Percentiles rank a stretch among this genome's conserved stretches.
Evolutionary conservation across 2,888 invertebrate species (phyloP).

Genomic region (Halocaridina rubra): DNA sequence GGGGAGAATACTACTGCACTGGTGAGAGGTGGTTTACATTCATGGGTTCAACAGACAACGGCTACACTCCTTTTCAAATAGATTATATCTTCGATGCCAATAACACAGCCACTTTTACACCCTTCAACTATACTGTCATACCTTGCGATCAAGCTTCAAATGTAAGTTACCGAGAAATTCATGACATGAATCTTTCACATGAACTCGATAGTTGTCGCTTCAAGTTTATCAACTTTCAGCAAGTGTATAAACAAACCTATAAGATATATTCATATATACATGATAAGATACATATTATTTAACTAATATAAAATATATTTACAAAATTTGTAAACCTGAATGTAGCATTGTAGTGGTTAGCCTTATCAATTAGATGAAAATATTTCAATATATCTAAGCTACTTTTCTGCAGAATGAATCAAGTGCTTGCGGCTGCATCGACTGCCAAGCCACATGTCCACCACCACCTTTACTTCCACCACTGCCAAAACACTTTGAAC

Average conservation of each 20-base stretch:
- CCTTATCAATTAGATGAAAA: too few relatives aligned
- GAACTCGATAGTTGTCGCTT: too few relatives aligned
- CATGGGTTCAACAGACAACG: conserved; percentile 66
- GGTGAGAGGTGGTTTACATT: conserved; percentile 70
- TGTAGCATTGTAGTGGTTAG: too few relatives aligned
- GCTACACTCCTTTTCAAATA: conserved; percentile 77
- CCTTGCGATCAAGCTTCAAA: conserved; percentile 26
- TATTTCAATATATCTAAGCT: too few relatives aligned
- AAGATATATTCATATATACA: too few relatives aligned
- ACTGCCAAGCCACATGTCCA: conserved; percentile 58
- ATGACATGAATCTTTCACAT: too few relatives aligned
- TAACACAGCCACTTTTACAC: conserved; percentile 70
- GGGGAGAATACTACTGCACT: conserved; percentile 79
- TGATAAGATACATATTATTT: too few relatives aligned
- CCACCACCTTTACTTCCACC: conserved; percentile 71
- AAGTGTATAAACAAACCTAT: too few relatives aligned
- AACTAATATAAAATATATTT: too few relatives aligned
- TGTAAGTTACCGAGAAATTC: conserved; percentile 41
- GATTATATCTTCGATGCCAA: conserved; percentile 74
- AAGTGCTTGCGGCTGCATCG: conserved; percentile 54
- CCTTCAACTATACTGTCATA: conserved; percentile 66
- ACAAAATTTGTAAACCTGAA: too few relatives aligned
- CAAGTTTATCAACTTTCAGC: too few relatives aligned
- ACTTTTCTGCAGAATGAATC: conserved; percentile 19
- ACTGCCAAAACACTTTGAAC: conserved; percentile 75